A percentile compares a stretch with the other conserved stretches of the same genome.
Evolutionary conservation across 2,888 invertebrate genomes (phyloP).

Genomic region (Sarcophaga subvicina): DNA sequence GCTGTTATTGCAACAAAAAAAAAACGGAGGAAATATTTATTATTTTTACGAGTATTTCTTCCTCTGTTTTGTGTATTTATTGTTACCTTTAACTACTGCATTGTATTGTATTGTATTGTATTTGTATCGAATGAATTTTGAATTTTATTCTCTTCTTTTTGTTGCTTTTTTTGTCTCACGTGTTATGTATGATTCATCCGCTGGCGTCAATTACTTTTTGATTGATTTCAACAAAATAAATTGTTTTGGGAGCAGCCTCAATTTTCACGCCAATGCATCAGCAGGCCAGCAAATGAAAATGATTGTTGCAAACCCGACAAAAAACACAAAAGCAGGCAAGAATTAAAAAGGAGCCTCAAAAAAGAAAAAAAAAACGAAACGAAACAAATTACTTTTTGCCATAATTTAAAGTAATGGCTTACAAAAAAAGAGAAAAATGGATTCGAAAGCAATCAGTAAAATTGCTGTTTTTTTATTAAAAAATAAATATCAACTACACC

Average conservation of each 20-base stretch:
- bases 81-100: constrained; percentile 30
- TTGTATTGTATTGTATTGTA: not conserved
- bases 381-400: constrained; percentile 11
- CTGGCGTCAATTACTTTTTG: constrained; percentile 67
- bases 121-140: constrained; percentile 28
- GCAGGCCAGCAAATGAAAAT: constrained; percentile 43
- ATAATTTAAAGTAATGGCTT: constrained; percentile 31
- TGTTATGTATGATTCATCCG: constrained; percentile 45
- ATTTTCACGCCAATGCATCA: constrained; percentile 66
- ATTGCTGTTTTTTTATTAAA: not conserved
- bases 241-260: constrained; percentile 68
- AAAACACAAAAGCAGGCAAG: constrained; percentile 5
- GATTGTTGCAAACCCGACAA: not conserved
- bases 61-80: not conserved
- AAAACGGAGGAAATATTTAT: too few relatives aligned
- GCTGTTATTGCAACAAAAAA: too few relatives aligned
- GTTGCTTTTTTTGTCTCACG: too few relatives aligned
- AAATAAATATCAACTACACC: too few relatives aligned
- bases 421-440: constrained; percentile 4
- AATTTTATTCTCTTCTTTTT: constrained; percentile 17
- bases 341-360: not conserved
- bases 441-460: constrained; percentile 40
- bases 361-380: constrained; percentile 3
- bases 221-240: constrained; percentile 68
- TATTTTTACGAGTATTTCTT: not conserved